These are phyloP conservation scores for Antechinus stuartii DNA, from an alignment of 2,113 vertebrate species.

Conservation along the genomic window DNA sequence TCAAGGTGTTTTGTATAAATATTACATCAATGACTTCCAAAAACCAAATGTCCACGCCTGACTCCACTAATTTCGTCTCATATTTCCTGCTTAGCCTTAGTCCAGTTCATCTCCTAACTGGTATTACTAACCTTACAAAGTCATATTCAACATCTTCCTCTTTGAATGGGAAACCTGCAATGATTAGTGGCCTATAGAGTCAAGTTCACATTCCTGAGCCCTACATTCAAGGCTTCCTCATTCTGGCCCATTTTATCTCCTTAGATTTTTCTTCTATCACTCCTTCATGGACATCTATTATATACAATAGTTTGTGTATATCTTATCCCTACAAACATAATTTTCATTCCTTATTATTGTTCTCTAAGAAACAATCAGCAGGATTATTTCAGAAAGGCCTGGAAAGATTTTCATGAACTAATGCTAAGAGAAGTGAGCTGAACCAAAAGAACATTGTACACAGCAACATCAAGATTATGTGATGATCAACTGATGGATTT, in stretches of 20 bases:
- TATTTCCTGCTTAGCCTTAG: not conserved
- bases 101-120: not conserved
- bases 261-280: not conserved
- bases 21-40: not conserved
- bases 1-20: not conserved
- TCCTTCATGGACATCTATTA: not conserved
- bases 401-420: no score
- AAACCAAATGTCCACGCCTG: not conserved
- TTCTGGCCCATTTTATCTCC: not conserved
- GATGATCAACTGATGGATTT: no score
- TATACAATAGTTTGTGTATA: not conserved
- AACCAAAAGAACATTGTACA: no score
- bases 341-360: not conserved
- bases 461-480: no score
- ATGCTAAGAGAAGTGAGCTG: no score
- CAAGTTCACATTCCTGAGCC: not conserved
- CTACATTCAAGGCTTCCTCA: not conserved
- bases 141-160: not conserved
- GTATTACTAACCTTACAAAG: not conserved
- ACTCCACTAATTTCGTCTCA: not conserved
- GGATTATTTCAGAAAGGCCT: no score
- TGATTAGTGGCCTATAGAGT: not conserved
- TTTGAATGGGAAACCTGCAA: not conserved
- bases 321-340: not conserved
- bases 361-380: no score